Base-by-base conservation (phyloP, 1,140 invertebrate species). In the Plectrocnemia conspersa region DNA sequence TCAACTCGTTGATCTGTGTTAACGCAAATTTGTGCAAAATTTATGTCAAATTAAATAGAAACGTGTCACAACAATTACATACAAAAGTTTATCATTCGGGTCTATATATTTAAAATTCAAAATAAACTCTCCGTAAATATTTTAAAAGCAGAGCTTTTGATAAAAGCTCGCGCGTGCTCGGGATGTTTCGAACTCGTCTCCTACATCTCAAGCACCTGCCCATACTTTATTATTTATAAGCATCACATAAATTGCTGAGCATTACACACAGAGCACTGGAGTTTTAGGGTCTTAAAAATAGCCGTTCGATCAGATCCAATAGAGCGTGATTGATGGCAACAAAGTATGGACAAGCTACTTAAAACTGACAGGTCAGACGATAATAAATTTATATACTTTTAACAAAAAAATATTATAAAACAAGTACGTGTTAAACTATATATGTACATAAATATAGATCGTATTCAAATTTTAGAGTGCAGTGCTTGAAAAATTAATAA, bases 161-260 rank as follows among this genome's bases (percentile, higher is more conserved):
- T 47, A 25, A 47, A 25, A 46, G 24, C 41, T 10, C 19, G n/a
- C 10, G 10, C 13, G 25, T n/a, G 41, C 25, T n/a, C 25, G 11
- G 23, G 41, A n/a, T 23, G 41, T 5, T 23, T 23, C n/a, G 25
- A 21, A 23, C 21, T 44, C 19, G 23, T 5, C 42, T 47, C 22
- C 32, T 47, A 27, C 45, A 47, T 47, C 35, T 24, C 18, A n/a
- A 21, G 18, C 45, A 47, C 45, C 45, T 47, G 45, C 45, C 21
- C 41, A 3, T 27, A 16, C 42, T 18, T 47, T 33, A 47, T 33
- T 47, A 47, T 47, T 47, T 47, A 47, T 47, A 47, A 47, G n/a
- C 21, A n/a, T 18, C 19, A n/a, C 27, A 35, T 35, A 47, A 47
- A 47, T 45, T 47, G 35, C 35, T 16, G 35, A 27, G 42, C 25